These are phyloP conservation scores for Gobionotothen gibberifrons DNA, from an alignment of 2,797 vertebrate genomes.

Conservation along the genomic window DNA sequence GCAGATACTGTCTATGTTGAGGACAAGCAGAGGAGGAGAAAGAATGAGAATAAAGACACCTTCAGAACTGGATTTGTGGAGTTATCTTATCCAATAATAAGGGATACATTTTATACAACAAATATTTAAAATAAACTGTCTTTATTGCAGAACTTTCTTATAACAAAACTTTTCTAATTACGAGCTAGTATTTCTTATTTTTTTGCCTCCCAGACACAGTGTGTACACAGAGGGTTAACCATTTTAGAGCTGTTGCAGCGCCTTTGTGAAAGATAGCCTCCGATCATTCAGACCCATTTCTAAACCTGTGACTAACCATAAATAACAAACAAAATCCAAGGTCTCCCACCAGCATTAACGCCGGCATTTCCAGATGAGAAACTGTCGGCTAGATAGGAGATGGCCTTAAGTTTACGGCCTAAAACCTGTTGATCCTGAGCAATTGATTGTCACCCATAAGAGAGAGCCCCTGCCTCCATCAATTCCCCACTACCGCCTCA, in stretches of 20 bases:
- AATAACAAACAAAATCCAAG: conserved; percentile 88
- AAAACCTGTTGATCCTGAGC: conserved; percentile 84
- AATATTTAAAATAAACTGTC: not conserved
- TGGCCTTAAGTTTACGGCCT: conserved; percentile 86
- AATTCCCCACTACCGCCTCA: conserved; percentile 59
- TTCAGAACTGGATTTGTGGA: conserved; percentile 44
- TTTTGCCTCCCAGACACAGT: conserved; percentile 8
- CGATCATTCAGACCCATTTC: conserved; percentile 81
- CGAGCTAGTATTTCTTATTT: not conserved
- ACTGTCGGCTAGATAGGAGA: conserved; percentile 74
- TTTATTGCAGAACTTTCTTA: conserved; percentile 18
- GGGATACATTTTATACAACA: conserved; percentile 8
- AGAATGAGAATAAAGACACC: conserved; percentile 18
- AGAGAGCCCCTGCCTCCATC: conserved; percentile 49
- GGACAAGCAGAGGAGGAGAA: conserved; percentile 34
- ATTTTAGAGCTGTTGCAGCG: conserved; percentile 55
- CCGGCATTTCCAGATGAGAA: conserved; percentile 78
- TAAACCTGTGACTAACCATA: conserved; percentile 84
- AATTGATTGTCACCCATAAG: conserved; percentile 78
- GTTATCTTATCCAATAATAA: conserved; percentile 45
- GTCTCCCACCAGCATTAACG: conserved; percentile 75
- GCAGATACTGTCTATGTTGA: conserved; percentile 33
- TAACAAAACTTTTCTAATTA: not conserved
- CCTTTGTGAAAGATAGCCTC: conserved; percentile 73
- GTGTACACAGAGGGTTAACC: conserved; percentile 59